These are phyloP conservation scores for Pseudocheirus occidentalis DNA, from an alignment of 2,797 vertebrate species.

Conservation along the genomic window DNA sequence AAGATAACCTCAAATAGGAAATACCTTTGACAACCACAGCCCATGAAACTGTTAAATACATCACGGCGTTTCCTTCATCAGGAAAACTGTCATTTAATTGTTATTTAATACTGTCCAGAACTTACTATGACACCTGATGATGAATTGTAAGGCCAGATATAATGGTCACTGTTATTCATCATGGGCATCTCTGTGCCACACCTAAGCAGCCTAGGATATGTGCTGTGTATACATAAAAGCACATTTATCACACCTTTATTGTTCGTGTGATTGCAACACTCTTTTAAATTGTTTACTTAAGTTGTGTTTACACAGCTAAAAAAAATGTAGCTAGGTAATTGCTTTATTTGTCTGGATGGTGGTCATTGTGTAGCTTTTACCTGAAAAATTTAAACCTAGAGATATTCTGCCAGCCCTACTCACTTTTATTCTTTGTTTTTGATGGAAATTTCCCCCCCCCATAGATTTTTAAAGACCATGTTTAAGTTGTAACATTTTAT, in stretches of 20 bases:
- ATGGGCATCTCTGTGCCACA: not conserved
- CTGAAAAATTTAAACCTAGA: not conserved
- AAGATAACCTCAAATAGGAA: constrained; percentile 90
- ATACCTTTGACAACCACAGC: constrained; percentile 84
- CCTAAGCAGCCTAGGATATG: not conserved
- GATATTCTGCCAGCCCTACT: not conserved
- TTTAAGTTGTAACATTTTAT: not conserved
- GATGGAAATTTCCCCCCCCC: not conserved
- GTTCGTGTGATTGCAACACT: not conserved
- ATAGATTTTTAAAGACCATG: not conserved
- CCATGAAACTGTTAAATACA: constrained; percentile 71
- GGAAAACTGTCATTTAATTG: constrained; percentile 72
- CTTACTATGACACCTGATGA: constrained; percentile 59
- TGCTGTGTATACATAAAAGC: not conserved
- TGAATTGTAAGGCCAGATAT: constrained; percentile 36
- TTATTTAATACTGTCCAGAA: constrained; percentile 63
- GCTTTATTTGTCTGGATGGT: not conserved
- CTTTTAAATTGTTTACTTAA: not conserved
- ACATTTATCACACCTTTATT: not conserved
- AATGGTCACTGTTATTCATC: constrained; percentile 49
- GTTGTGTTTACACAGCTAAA: not conserved
- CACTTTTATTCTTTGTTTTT: not conserved
- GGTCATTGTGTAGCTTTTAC: not conserved
- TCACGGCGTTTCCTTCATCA: constrained; percentile 66
- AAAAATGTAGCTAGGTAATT: not conserved